phyloP scores from a whole-genome alignment of 1,140 invertebrate genomes.

The Battus philenor region DNA sequence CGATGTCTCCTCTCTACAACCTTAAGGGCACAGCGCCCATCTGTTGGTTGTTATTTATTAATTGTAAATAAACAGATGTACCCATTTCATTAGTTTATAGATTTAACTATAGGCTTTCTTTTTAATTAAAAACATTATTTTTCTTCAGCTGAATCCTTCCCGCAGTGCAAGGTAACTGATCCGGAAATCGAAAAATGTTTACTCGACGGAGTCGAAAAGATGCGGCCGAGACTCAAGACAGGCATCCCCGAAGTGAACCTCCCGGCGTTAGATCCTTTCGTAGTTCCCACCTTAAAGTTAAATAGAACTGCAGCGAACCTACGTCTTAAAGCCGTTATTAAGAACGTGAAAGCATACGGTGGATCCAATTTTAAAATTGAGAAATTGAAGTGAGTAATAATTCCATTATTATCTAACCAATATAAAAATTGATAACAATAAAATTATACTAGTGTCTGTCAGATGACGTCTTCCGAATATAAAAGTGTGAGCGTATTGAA shows the following conservation, averaged over 20 bases:
- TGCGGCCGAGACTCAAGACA: constrained; percentile 77
- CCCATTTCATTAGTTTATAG: too few relatives aligned
- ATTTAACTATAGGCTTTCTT: too few relatives aligned
- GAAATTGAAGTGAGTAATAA: constrained; percentile 80
- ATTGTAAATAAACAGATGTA: too few relatives aligned
- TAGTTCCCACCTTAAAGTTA: constrained; percentile 78
- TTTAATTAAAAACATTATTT: not conserved
- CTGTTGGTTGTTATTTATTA: too few relatives aligned
- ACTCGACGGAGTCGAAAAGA: constrained; percentile 74
- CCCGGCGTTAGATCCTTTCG: constrained; percentile 80
- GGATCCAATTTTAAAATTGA: constrained; percentile 79
- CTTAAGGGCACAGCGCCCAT: too few relatives aligned
- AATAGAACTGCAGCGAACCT: constrained; percentile 81
- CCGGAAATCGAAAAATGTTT: constrained; percentile 79
- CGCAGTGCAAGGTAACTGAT: constrained; percentile 78
- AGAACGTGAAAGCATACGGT: constrained; percentile 80
- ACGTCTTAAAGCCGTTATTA: constrained; percentile 80
- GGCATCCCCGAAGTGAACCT: constrained; percentile 81
- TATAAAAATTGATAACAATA: too few relatives aligned
- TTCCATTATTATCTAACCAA: too few relatives aligned
- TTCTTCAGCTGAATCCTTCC: constrained; percentile 74
- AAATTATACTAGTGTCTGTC: too few relatives aligned
- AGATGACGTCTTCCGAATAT: too few relatives aligned
- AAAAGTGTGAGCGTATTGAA: too few relatives aligned
- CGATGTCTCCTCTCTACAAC: too few relatives aligned